Conservation (phyloP, 2,113 vertebrate species). For the Apistogramma diplotaenia region DNA sequence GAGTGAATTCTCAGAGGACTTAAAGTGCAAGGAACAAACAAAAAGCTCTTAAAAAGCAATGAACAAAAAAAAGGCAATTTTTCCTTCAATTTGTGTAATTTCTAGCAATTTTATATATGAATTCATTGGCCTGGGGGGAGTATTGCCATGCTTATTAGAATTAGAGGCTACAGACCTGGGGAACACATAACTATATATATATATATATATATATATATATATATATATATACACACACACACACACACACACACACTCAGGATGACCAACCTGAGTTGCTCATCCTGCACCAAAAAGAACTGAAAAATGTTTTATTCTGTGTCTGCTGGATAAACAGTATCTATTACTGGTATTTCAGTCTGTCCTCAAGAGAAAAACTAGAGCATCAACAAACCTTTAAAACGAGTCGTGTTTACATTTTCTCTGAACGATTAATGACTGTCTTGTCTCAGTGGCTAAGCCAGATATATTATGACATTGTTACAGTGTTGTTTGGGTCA, state of each 20-base stretch:
- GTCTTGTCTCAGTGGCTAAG: not conserved
- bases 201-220: too few species aligned
- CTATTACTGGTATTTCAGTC: not conserved
- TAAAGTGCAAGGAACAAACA: slow-evolving; percentile 62
- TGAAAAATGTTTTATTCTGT: not conserved
- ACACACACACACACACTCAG: too few species aligned
- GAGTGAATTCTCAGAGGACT: slow-evolving; percentile 61
- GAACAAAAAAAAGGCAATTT: slow-evolving; percentile 44
- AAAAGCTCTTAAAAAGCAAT: slow-evolving; percentile 41
- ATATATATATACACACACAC: too few species aligned
- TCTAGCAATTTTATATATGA: slow-evolving; percentile 9
- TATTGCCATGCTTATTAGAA: not conserved
- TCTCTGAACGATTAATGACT: not conserved
- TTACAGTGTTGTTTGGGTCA: slow-evolving; percentile 1
- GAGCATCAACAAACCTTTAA: not conserved
- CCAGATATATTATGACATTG: not conserved
- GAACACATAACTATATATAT: not conserved
- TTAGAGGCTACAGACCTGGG: not conserved
- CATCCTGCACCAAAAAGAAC: rapidly evolving
- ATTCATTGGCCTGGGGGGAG: not conserved
- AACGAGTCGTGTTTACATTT: not conserved
- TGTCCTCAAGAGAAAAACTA: not conserved
- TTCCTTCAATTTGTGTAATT: not conserved
- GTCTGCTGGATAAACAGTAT: not conserved
- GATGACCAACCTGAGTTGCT: not conserved